These are phyloP conservation scores for Zelleria hepariella DNA, from an alignment of 2,888 invertebrate species.

Conservation along the genomic window DNA sequence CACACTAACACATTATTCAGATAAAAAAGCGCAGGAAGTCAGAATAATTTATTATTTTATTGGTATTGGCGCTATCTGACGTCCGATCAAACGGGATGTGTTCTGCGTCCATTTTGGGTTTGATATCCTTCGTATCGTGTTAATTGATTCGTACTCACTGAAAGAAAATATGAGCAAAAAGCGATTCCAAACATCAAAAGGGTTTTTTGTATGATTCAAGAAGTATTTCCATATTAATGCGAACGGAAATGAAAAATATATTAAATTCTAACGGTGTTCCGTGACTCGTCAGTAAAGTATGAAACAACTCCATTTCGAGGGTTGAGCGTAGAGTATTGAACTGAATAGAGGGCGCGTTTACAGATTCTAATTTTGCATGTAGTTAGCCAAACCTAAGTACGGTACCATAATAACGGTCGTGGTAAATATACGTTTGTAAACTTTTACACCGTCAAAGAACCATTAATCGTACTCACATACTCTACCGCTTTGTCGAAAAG, in stretches of 20 bases:
- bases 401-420: no score
- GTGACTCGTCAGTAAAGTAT: conserved; percentile 71
- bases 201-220: conserved; percentile 27
- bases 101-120: not conserved
- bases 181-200: not conserved
- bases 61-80: conserved; percentile 61
- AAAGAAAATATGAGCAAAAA: not conserved
- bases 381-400: not conserved
- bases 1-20: conserved; percentile 59
- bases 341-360: not conserved
- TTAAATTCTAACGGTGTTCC: conserved; percentile 67
- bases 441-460: not conserved
- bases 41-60: conserved; percentile 66
- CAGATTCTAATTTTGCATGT: not conserved
- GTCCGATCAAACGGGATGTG: conserved; percentile 38
- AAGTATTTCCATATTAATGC: conserved; percentile 68
- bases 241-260: conserved; percentile 68
- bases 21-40: conserved; percentile 49
- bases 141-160: not conserved
- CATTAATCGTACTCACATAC: no score
- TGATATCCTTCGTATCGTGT: not conserved
- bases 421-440: not conserved
- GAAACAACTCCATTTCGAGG: conserved; percentile 67
- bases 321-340: conserved; percentile 36
- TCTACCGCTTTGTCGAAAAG: conserved; percentile 14